phyloP scores from a whole-genome alignment of 2,797 vertebrate genomes.

The Morelia viridis region DNA sequence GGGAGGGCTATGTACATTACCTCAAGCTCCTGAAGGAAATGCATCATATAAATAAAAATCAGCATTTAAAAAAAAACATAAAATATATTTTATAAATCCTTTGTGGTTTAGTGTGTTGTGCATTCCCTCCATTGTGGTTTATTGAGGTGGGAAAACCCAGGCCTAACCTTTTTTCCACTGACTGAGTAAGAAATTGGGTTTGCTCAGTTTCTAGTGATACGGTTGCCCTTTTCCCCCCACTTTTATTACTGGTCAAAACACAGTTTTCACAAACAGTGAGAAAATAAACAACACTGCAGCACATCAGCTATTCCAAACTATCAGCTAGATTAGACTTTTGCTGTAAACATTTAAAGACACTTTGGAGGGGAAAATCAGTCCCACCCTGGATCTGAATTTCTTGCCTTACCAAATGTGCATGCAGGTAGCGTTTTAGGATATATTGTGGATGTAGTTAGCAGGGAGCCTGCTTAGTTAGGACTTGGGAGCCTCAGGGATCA shows the following conservation, averaged over 20 bases:
- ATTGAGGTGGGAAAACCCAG: neutral
- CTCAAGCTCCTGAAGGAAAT: neutral
- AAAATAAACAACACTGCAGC: neutral
- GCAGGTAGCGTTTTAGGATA: neutral
- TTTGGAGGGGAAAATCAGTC: neutral
- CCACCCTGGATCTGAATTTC: neutral
- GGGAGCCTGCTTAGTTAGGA: neutral
- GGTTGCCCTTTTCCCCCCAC: no score
- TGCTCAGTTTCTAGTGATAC: no score
- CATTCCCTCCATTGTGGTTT: neutral
- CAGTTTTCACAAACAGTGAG: neutral
- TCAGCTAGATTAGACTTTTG: neutral
- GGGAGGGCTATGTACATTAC: neutral
- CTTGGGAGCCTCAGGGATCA: neutral
- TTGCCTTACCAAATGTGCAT: neutral
- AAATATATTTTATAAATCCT: neutral
- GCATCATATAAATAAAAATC: neutral
- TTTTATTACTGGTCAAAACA: neutral
- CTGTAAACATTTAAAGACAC: neutral
- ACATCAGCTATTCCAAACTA: neutral
- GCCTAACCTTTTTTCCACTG: neutral
- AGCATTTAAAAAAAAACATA: neutral
- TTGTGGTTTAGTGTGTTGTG: no score
- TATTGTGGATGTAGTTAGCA: neutral
- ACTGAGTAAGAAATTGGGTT: no score